These are phyloP conservation scores for Portunus trituberculatus DNA, from an alignment of 1,140 invertebrate genomes.

Conservation along the genomic window DNA sequence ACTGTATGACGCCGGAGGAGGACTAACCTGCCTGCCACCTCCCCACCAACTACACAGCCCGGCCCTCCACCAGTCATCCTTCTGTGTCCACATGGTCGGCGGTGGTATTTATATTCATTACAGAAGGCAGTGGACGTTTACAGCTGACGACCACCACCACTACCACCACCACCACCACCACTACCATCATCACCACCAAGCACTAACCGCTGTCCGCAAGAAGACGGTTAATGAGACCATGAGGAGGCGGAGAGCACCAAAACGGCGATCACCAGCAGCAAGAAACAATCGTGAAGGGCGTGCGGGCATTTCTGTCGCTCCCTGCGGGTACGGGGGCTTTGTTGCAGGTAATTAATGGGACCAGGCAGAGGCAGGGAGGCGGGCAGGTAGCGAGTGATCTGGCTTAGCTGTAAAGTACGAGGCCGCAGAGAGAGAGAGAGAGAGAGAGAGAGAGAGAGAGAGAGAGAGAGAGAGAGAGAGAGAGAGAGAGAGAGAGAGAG, in stretches of 20 bases:
- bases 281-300: slow-evolving; percentile 10
- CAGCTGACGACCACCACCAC: no score
- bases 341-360: slow-evolving; percentile 46
- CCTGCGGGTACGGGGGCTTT: background rate
- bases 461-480: background rate
- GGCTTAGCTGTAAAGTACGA: no score
- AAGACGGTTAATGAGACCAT: background rate
- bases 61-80: no score
- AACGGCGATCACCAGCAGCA: background rate
- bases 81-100: no score
- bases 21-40: no score
- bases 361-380: background rate
- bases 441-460: slow-evolving; percentile 54
- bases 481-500: background rate
- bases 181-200: background rate
- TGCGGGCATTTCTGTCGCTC: background rate
- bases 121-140: no score
- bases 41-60: no score
- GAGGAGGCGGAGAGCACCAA: background rate
- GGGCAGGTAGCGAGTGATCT: slow-evolving; percentile 22
- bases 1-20: no score
- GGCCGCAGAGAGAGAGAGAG: slow-evolving; percentile 46
- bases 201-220: background rate
- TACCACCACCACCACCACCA: background rate
- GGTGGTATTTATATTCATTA: no score